These are phyloP conservation scores for Xestia rhomboidea DNA, from an alignment of 2,888 invertebrate species.

Conservation along the genomic window DNA sequence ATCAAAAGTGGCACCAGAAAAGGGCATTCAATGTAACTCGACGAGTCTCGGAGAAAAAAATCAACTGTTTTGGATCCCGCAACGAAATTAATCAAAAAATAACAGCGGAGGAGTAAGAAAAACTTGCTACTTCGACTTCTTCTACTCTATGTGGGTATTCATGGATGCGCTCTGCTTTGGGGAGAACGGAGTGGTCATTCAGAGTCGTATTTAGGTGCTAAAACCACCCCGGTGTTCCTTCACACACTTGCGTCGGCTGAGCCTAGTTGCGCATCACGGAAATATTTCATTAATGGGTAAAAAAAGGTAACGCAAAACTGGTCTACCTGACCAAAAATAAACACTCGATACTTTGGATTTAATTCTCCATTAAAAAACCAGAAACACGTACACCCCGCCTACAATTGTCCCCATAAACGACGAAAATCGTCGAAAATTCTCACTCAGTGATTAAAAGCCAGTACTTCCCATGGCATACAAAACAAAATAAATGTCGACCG, in stretches of 20 bases:
- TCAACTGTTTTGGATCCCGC: neutral
- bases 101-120: neutral
- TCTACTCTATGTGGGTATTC: no score
- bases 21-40: neutral
- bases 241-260: neutral
- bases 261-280: neutral
- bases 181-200: neutral
- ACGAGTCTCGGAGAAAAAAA: neutral
- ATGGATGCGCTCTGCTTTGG: neutral
- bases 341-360: neutral
- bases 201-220: neutral
- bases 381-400: no score
- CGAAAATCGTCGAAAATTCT: conserved; percentile 30
- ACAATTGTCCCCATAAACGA: conserved; percentile 19
- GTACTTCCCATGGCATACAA: conserved; percentile 27
- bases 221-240: neutral
- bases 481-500: conserved; percentile 58
- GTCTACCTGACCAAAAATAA: neutral
- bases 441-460: conserved; percentile 46
- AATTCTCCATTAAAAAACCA: neutral
- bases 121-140: no score
- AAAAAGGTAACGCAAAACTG: neutral
- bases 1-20: neutral
- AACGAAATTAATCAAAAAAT: neutral
- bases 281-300: neutral